Evolutionary conservation across 2,888 invertebrate species (phyloP).

Genomic region (Elysia crispata): DNA sequence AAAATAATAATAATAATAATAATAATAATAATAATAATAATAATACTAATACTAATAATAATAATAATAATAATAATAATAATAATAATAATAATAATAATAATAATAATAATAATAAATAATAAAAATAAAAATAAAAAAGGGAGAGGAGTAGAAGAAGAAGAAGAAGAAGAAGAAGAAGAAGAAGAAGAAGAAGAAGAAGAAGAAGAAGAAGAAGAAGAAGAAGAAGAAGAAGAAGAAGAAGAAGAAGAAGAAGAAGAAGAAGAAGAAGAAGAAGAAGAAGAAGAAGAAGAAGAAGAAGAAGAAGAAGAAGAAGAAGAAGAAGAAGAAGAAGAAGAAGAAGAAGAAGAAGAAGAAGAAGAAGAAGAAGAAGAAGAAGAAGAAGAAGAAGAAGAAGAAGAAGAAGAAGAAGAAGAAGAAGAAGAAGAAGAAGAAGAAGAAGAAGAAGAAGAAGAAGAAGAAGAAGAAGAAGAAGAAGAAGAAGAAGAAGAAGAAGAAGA

Average conservation of each 20-base stretch:
- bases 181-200: constrained; percentile 1
- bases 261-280: constrained; percentile 1
- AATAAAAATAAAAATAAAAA: neutral
- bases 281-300: neutral
- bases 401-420: neutral
- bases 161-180: neutral
- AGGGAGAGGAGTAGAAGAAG: too few relatives aligned
- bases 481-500: neutral
- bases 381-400: neutral
- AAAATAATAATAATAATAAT: too few relatives aligned
- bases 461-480: constrained; percentile 1
- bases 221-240: neutral
- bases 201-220: constrained; percentile 1
- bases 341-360: constrained; percentile 9
- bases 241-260: constrained; percentile 1
- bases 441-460: constrained; percentile 9
- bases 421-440: constrained; percentile 9
- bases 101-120: too few relatives aligned
- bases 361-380: constrained; percentile 1
- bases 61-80: too few relatives aligned
- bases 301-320: neutral
- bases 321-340: neutral
- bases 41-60: too few relatives aligned
- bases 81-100: too few relatives aligned
- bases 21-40: too few relatives aligned